Percentiles rank a stretch among this genome's conserved stretches.
Conservation (phyloP, 2,113 vertebrate species). For the human region DNA sequence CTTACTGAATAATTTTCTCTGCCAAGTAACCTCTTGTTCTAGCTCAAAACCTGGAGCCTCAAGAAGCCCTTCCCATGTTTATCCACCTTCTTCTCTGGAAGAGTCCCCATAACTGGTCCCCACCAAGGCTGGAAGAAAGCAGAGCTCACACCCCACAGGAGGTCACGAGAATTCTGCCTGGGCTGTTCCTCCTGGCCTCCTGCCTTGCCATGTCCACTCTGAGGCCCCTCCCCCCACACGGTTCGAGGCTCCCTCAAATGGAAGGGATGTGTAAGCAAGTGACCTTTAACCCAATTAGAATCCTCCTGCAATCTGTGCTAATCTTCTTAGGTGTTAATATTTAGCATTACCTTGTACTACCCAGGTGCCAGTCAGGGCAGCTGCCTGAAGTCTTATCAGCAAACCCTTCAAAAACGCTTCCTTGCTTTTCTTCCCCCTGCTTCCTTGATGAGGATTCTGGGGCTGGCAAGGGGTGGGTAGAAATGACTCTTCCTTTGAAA, state of each 20-base stretch:
- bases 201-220: not conserved
- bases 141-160: not conserved
- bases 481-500: not conserved
- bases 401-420: constrained; percentile 18
- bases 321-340: constrained; percentile 66
- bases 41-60: not conserved
- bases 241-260: not conserved
- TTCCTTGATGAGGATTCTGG: not conserved
- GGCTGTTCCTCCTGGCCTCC: not conserved
- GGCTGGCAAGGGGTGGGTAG: not conserved
- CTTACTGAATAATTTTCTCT: not conserved
- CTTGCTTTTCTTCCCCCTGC: not conserved
- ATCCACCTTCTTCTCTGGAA: not conserved
- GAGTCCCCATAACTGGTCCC: not conserved
- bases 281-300: constrained; percentile 51
- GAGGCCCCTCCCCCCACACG: not conserved
- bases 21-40: not conserved
- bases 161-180: not conserved
- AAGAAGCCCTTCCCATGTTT: not conserved
- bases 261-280: constrained; percentile 25
- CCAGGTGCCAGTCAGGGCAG: not conserved
- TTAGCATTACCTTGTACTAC: constrained; percentile 37
- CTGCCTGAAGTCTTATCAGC: not conserved
- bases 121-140: not conserved
- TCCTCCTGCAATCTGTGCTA: not conserved